These are phyloP conservation scores for Adelognathus sp. DNA, from an alignment of 2,888 invertebrate genomes.

Conservation along the genomic window DNA sequence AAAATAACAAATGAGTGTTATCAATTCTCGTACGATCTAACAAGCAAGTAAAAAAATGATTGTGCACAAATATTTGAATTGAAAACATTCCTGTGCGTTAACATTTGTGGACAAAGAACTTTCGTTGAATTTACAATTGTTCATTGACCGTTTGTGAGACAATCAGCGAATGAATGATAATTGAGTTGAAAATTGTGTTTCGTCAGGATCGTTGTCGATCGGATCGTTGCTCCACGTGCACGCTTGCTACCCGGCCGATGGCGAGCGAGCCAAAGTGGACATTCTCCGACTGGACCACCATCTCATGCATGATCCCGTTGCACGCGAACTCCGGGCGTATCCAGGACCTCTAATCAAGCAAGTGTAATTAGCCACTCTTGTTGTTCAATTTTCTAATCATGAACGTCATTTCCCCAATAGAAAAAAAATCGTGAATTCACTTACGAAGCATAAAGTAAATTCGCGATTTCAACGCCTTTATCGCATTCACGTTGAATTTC, in stretches of 20 bases:
- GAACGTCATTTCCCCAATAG: background rate
- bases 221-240: slow-evolving; percentile 90
- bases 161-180: background rate
- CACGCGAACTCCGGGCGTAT: slow-evolving; percentile 86
- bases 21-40: slow-evolving; percentile 1
- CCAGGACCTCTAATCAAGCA: slow-evolving; percentile 92
- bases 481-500: too few relatives aligned
- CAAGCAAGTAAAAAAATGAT: too few relatives aligned
- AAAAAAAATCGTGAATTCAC: background rate
- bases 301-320: slow-evolving; percentile 84
- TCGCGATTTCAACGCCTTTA: too few relatives aligned
- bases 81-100: too few relatives aligned
- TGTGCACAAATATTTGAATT: too few relatives aligned
- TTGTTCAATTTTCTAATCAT: slow-evolving; percentile 30
- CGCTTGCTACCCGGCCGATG: slow-evolving; percentile 91
- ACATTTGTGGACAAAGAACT: too few relatives aligned
- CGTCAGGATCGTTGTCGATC: slow-evolving; percentile 81
- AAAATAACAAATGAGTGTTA: background rate
- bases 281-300: slow-evolving; percentile 86
- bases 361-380: slow-evolving; percentile 70
- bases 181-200: slow-evolving; percentile 24
- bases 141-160: background rate
- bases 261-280: slow-evolving; percentile 90
- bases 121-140: too few relatives aligned
- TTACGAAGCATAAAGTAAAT: too few relatives aligned